phyloP scores from a whole-genome alignment of 2,797 vertebrate genomes.

The Mus caroli region DNA sequence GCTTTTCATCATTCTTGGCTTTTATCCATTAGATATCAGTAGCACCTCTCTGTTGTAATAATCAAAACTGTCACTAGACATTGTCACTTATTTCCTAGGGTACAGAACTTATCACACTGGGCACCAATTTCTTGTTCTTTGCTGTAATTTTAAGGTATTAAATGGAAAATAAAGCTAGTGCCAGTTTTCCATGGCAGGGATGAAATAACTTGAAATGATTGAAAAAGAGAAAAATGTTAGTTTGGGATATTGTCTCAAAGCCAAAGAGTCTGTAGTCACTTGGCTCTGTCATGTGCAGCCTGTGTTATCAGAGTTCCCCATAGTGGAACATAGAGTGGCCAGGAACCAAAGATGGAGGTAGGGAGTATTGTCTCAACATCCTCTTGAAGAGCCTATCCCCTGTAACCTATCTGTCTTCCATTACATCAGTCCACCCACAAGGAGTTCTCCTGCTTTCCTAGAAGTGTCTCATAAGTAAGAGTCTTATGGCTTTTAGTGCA shows the following conservation, averaged over 20 bases:
- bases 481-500: neutral
- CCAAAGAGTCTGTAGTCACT: neutral
- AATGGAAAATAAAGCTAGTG: neutral
- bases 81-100: neutral
- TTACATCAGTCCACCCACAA: too few species aligned
- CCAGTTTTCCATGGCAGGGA: neutral
- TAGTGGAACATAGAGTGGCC: neutral
- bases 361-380: too few species aligned
- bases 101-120: neutral
- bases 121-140: neutral
- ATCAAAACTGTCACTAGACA: neutral
- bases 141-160: neutral
- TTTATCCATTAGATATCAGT: neutral
- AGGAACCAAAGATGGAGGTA: neutral
- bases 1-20: neutral
- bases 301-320: neutral
- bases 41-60: neutral
- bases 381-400: neutral
- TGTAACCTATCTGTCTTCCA: too few species aligned
- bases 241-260: neutral
- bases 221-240: neutral
- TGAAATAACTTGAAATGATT: neutral
- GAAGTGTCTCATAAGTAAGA: neutral
- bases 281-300: neutral
- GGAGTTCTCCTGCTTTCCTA: too few species aligned